A percentile compares a stretch with the other conserved stretches of the same genome.
Evolutionary conservation across 64 coral and sea anemone species (phyloP).

Genomic region (Platygyra sinensis): DNA sequence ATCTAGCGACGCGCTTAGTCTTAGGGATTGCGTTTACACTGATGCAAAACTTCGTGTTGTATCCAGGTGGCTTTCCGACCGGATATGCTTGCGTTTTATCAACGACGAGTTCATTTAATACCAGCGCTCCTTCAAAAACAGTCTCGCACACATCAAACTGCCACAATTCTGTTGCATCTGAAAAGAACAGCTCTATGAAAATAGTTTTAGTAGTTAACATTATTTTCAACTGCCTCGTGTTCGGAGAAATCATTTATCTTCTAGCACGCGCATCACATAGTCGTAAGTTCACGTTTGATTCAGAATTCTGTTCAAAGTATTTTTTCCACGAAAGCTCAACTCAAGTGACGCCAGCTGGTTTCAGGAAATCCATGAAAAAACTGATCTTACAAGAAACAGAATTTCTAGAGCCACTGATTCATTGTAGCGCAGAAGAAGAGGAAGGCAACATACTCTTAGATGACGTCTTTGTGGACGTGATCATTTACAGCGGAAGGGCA

Average conservation of each 20-base stretch:
- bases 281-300: slow-evolving; percentile 4
- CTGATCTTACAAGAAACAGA: slow-evolving; percentile 21
- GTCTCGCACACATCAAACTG: background rate
- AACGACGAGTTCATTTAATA: background rate
- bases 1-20: slow-evolving; percentile 18
- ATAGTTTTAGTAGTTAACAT: background rate
- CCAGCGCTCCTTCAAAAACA: background rate
- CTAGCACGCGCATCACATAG: background rate
- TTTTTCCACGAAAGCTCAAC: slow-evolving; percentile 12
- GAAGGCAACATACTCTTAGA: background rate
- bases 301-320: slow-evolving; percentile 21
- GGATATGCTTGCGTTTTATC: slow-evolving; percentile 15
- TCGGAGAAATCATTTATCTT: slow-evolving; percentile 23
- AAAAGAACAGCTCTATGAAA: background rate
- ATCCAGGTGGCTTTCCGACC: slow-evolving; percentile 38
- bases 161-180: slow-evolving; percentile 32
- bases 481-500: slow-evolving; percentile 6
- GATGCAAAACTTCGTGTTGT: slow-evolving; percentile 38
- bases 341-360: background rate
- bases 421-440: background rate
- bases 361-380: background rate
- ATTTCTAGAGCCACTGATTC: slow-evolving; percentile 21
- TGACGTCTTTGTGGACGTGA: slow-evolving; percentile 22
- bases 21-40: slow-evolving; percentile 33
- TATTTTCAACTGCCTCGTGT: slow-evolving; percentile 24